phyloP scores from a whole-genome alignment of 1,140 invertebrate species.

The Capitella teleta region DNA sequence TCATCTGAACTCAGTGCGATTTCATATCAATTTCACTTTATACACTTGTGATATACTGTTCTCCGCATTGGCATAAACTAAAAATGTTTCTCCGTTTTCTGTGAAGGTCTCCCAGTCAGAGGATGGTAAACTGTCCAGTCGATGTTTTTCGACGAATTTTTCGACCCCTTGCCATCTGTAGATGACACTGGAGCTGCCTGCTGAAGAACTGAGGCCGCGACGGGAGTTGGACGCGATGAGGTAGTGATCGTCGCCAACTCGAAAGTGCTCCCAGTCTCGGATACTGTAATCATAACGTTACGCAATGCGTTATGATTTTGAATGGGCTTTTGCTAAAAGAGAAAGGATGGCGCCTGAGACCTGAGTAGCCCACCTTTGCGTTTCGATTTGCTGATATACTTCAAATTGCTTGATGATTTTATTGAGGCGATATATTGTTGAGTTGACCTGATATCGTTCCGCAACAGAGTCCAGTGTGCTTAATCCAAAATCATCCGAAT shows the following conservation, averaged over 20 bases:
- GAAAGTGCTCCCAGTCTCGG: slow-evolving; percentile 36
- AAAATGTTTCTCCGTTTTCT: slow-evolving; percentile 20
- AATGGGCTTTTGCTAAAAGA: too few relatives aligned
- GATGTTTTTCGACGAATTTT: slow-evolving; percentile 32
- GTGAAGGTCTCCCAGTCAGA: slow-evolving; percentile 34
- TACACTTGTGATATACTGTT: slow-evolving; percentile 25
- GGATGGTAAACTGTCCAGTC: slow-evolving; percentile 24
- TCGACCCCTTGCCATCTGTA: slow-evolving; percentile 38
- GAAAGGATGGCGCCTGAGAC: too few relatives aligned
- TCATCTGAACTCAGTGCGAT: not conserved
- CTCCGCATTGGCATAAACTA: slow-evolving; percentile 32
- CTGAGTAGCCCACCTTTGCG: slow-evolving; percentile 25
- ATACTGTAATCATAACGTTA: too few relatives aligned
- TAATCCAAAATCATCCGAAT: slow-evolving; percentile 36
- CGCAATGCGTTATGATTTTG: too few relatives aligned
- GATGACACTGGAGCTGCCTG: slow-evolving; percentile 19
- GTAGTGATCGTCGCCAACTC: slow-evolving; percentile 29
- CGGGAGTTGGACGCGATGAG: slow-evolving; percentile 23
- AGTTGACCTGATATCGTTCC: slow-evolving; percentile 30
- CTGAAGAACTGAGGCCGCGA: not conserved
- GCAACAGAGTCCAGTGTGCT: slow-evolving; percentile 24
- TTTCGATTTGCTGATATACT: slow-evolving; percentile 28
- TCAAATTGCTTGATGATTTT: slow-evolving; percentile 22
- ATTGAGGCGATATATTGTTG: slow-evolving; percentile 33
- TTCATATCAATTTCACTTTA: slow-evolving; percentile 21